Percentiles rank a stretch among this genome's conserved stretches.
These are phyloP conservation scores for Corythornis vintsioides DNA, from an alignment of 2,113 vertebrate genomes.

Conservation along the genomic window DNA sequence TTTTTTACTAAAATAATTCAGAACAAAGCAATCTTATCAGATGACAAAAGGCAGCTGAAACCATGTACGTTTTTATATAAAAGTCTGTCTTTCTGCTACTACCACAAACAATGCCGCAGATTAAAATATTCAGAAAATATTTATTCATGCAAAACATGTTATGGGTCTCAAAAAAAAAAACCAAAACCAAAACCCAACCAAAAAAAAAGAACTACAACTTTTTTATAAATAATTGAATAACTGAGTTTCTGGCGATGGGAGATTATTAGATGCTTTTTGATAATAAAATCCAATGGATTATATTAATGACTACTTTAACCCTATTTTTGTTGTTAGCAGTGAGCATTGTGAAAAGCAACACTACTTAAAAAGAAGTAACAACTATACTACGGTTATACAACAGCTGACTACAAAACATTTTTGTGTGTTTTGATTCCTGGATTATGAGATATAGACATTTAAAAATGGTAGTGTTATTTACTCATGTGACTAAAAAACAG, in stretches of 20 bases:
- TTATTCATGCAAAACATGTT: background rate
- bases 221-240: background rate
- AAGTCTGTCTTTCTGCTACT: slow-evolving; percentile 34
- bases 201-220: background rate
- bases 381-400: accelerated
- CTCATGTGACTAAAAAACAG: background rate
- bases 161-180: background rate
- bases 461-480: background rate
- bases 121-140: slow-evolving; percentile 31
- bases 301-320: background rate
- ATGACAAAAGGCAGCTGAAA: slow-evolving; percentile 60
- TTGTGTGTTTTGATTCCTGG: background rate
- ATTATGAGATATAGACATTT: background rate
- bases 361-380: background rate
- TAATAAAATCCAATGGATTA: background rate
- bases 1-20: slow-evolving; percentile 20
- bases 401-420: background rate
- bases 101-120: slow-evolving; percentile 17
- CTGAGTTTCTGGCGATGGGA: background rate
- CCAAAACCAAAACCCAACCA: background rate
- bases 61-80: background rate
- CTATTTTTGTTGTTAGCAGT: background rate
- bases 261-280: background rate
- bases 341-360: background rate
- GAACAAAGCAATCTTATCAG: slow-evolving; percentile 55